Evolutionary conservation across 2,797 vertebrate genomes (phyloP).

Genomic region (Carapus acus): DNA sequence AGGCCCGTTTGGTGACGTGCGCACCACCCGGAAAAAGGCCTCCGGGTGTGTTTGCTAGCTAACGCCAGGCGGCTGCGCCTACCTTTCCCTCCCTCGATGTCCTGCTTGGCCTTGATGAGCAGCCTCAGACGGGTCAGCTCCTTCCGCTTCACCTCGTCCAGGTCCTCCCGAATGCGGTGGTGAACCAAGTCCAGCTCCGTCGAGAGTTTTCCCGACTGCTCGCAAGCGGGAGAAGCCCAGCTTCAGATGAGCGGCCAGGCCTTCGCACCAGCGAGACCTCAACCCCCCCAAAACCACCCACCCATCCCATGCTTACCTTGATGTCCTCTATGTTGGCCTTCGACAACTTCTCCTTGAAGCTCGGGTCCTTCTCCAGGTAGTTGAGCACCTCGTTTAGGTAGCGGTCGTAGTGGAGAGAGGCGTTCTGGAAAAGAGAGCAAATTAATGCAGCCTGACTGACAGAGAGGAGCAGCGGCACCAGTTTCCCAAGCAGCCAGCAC

Average conservation of each 20-base stretch:
- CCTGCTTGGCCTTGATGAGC: conserved; percentile 89
- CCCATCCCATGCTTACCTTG: conserved; percentile 79
- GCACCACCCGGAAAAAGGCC: no score
- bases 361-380: conserved; percentile 88
- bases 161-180: conserved; percentile 83
- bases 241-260: conserved; percentile 3
- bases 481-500: conserved; percentile 76
- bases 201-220: conserved; percentile 87
- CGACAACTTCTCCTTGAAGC: conserved; percentile 90
- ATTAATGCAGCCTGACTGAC: neutral
- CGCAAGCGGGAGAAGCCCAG: conserved; percentile 15
- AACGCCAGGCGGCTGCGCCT: conserved; percentile 2
- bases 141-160: conserved; percentile 92
- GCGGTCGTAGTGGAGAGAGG: conserved; percentile 90
- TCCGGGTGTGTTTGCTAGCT: no score
- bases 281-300: no score
- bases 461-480: no score
- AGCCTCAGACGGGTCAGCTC: conserved; percentile 86
- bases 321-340: conserved; percentile 90
- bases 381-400: conserved; percentile 94
- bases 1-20: no score
- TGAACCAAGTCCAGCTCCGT: conserved; percentile 93
- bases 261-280: conserved; percentile 8
- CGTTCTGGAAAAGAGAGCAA: no score
- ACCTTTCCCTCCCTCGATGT: conserved; percentile 76